Conservation (phyloP, 2,888 invertebrate genomes). For the Nycteola revayana region DNA sequence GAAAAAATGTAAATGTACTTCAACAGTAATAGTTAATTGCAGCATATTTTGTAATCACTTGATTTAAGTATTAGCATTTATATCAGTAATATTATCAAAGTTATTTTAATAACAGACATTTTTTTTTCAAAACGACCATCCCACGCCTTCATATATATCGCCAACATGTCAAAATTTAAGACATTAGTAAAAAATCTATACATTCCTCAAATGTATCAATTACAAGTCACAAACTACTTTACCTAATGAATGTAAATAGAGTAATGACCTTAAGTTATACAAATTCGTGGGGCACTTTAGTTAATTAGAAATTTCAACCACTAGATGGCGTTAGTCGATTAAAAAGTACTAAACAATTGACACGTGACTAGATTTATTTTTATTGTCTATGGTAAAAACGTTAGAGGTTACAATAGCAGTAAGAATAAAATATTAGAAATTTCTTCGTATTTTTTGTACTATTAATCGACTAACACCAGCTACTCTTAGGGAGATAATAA, state of each 20-base stretch:
- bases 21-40: too few species aligned
- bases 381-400: too few species aligned
- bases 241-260: conserved; percentile 64
- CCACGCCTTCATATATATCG: conserved; percentile 22
- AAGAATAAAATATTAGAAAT: too few species aligned
- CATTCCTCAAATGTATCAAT: conserved; percentile 50
- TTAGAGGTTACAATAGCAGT: too few species aligned
- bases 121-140: conserved; percentile 27
- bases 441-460: not conserved
- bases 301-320: conserved; percentile 42
- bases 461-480: conserved; percentile 33
- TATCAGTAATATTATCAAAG: too few species aligned
- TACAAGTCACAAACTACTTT: conserved; percentile 67
- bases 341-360: too few species aligned
- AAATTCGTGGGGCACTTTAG: conserved; percentile 75
- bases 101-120: too few species aligned
- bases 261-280: conserved; percentile 61
- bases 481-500: conserved; percentile 32
- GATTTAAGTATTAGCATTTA: too few species aligned
- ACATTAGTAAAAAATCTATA: conserved; percentile 59
- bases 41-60: too few species aligned
- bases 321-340: conserved; percentile 38
- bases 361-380: too few species aligned
- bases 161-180: conserved; percentile 32
- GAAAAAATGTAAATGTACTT: too few species aligned